Percentiles rank a stretch among this genome's conserved stretches.
Conservation (phyloP, 2,888 invertebrate species). For the Eristalis intricaria region DNA sequence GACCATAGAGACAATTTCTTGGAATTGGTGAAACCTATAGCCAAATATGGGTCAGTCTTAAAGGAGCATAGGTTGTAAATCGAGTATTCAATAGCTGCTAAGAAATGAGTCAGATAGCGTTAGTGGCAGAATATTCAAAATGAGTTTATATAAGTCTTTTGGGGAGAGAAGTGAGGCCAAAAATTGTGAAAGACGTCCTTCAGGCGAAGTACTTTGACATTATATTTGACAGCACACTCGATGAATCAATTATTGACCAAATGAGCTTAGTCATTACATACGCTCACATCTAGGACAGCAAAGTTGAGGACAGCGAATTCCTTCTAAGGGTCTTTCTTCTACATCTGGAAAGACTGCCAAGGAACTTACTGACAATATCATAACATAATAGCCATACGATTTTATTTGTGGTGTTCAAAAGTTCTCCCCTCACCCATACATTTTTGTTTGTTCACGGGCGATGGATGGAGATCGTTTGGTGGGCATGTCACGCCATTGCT, state of each 20-base stretch:
- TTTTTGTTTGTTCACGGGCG: too few species aligned
- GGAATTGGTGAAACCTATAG: constrained; percentile 22
- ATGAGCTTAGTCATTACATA: constrained; percentile 4
- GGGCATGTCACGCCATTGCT: too few species aligned
- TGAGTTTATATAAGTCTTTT: constrained; percentile 21
- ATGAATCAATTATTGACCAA: constrained; percentile 17
- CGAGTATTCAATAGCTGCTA: background rate
- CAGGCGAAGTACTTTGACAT: constrained; percentile 25
- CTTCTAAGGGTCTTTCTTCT: too few species aligned
- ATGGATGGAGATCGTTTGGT: too few species aligned
- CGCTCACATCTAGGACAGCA: constrained; percentile 9
- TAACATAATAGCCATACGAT: too few species aligned
- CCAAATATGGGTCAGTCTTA: constrained; percentile 1
- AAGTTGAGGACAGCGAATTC: constrained; percentile 4
- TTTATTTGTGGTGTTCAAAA: too few species aligned
- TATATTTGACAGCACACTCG: constrained; percentile 13
- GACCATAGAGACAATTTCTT: constrained; percentile 18
- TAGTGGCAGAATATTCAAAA: constrained; percentile 21
- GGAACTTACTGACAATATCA: too few species aligned
- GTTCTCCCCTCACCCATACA: too few species aligned
- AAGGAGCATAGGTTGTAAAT: constrained; percentile 28
- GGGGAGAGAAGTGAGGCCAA: constrained; percentile 7
- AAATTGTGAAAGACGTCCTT: constrained; percentile 29
- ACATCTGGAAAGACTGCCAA: too few species aligned
- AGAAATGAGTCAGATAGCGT: constrained; percentile 13